Percentiles rank a stretch among this genome's conserved stretches.
Evolutionary conservation across 37 sponge, comb jelly and placozoan genomes (phyloP).

Genomic region (Lycopodina hypogea): DNA sequence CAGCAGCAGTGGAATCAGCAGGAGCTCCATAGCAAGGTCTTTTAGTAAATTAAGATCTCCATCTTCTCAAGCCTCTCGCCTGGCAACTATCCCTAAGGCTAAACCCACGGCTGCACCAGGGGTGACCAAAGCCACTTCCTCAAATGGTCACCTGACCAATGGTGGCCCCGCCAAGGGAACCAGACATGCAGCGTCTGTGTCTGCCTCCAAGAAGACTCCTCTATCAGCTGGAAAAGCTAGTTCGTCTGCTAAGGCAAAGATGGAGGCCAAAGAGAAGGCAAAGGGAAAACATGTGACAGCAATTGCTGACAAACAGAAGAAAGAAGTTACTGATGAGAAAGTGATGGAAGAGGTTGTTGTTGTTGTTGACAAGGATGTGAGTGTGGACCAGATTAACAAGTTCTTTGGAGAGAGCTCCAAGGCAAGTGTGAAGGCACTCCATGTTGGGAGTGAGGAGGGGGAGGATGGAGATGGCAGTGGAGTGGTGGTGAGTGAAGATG

Average conservation of each 20-base stretch:
- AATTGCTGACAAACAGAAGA: background rate
- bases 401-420: conserved; percentile 49
- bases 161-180: background rate
- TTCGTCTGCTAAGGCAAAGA: background rate
- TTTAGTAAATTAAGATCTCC: background rate
- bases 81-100: background rate
- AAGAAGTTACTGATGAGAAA: background rate
- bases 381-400: conserved; percentile 25
- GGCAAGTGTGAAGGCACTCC: conserved; percentile 1
- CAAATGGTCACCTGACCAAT: background rate
- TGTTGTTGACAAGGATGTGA: background rate
- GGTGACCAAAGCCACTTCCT: background rate
- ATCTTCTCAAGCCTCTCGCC: background rate
- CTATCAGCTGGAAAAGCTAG: background rate
- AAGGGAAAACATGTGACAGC: background rate
- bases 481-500: background rate
- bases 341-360: background rate
- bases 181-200: background rate
- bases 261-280: no score
- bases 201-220: background rate
- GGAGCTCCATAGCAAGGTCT: background rate
- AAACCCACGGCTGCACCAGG: conserved; percentile 10
- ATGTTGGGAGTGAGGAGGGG: conserved; percentile 12
- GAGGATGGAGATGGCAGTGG: background rate
- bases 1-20: background rate